Evolutionary conservation across 2,888 invertebrate species (phyloP).

Genomic region (Embidobia sp.): DNA sequence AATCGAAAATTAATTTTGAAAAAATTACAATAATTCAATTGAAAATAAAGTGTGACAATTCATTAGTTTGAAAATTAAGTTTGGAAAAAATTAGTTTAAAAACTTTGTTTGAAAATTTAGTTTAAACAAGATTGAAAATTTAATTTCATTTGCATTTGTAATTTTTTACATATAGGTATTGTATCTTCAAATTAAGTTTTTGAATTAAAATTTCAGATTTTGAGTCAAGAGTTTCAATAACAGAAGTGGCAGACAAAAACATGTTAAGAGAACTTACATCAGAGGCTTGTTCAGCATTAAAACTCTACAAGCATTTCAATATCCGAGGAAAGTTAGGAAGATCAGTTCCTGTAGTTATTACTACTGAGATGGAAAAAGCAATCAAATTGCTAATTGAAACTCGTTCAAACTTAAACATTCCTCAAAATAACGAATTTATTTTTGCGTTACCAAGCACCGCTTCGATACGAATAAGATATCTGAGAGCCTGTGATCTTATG

Average conservation of each 20-base stretch:
- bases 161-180: too few species aligned
- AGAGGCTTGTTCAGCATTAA: not conserved
- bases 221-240: too few species aligned
- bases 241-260: slow-evolving; percentile 45
- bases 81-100: too few species aligned
- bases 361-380: slow-evolving; percentile 7
- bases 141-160: too few species aligned
- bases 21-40: too few species aligned
- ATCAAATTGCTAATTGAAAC: slow-evolving; percentile 27
- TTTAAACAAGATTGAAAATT: too few species aligned
- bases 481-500: slow-evolving; percentile 54
- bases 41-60: too few species aligned
- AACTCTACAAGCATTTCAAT: slow-evolving; percentile 38
- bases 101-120: too few species aligned
- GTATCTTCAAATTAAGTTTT: too few species aligned
- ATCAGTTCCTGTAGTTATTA: slow-evolving; percentile 37
- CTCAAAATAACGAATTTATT: slow-evolving; percentile 49
- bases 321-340: slow-evolving; percentile 52
- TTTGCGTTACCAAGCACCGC: slow-evolving; percentile 43
- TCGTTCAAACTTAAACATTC: slow-evolving; percentile 29
- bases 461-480: slow-evolving; percentile 4
- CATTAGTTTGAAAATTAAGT: too few species aligned
- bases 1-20: too few species aligned
- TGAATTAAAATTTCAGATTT: too few species aligned
- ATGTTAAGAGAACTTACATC: not conserved